Evolutionary conservation across 2,113 vertebrate genomes (phyloP), one percentile per base, ranked within the genome.

Genomic region (Excalfactoria chinensis): DNA sequence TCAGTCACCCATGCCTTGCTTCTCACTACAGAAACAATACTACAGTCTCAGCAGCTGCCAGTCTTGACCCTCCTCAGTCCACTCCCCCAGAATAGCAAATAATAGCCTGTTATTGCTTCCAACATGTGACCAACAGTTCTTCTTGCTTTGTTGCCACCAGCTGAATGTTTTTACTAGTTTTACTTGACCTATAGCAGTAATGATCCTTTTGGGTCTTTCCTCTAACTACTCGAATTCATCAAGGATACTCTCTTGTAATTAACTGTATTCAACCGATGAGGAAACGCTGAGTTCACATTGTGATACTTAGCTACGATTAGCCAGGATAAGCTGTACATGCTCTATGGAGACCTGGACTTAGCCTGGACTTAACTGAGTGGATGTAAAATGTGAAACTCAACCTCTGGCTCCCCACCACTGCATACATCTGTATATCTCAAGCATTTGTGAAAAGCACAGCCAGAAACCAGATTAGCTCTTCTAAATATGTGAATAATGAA

Each of bases 381-480:
- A 75, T 28, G 23, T 25, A 8, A 87, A 67, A 3, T 21, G 83
- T 2, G 11, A 72, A 96, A 88, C 15, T 32, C 10, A 1, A 22
- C 35, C 13, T 11, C 13, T 6, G 15, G 40, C 0, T 0, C 6
- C 53, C 19, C 46, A 7, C 2, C 92, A 46, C 86, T 37, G 19
- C 3, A 0, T 23, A 51, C 37, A 28, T 63, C 60, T 63, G 37
- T 26, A 5, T 40, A 17, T 28, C 60, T 63, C 9, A 21, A 70
- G 49, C 14, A 34, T 44, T 41, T 40, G 18, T 22, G 35, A 51
- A 76, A 91, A 56, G 51, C 34, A 73, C 49, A 79, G 81, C 68
- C 71, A 96, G 68, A 82, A 89, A 80, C 15, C 43, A 92, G 49
- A 78, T 63, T 69, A 82, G 84, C 81, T 66, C 46, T 74, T 77